Conservation (phyloP, 2,888 invertebrate species). For the Himalopsyche tibetana region DNA sequence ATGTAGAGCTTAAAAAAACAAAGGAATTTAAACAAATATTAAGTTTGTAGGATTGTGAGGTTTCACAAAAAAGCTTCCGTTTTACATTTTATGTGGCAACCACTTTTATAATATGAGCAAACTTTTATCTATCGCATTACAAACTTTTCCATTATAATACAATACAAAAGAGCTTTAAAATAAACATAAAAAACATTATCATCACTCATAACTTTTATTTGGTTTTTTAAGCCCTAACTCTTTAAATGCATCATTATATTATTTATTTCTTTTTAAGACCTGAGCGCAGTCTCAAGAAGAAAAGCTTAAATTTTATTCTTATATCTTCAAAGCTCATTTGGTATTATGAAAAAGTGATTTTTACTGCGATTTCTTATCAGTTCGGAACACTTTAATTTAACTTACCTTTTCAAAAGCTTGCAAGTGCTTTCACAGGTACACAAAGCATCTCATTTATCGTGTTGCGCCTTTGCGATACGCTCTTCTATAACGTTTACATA, state of each 20-base stretch:
- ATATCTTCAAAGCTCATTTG: conserved; percentile 33
- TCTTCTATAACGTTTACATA: background rate
- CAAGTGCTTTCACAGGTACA: background rate
- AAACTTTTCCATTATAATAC: conserved; percentile 17
- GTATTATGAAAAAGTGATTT: conserved; percentile 14
- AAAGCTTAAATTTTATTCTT: conserved; percentile 6
- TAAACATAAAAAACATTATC: conserved; percentile 14
- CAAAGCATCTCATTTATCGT: conserved; percentile 23
- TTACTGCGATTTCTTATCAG: conserved; percentile 34
- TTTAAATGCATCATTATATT: conserved; percentile 1
- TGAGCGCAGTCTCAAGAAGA: conserved; percentile 25
- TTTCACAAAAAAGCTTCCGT: conserved; percentile 19
- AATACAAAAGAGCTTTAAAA: conserved; percentile 4
- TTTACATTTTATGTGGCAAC: no score
- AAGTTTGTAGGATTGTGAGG: background rate
- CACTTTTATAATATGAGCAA: background rate
- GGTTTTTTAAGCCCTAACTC: background rate
- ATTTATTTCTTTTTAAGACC: conserved; percentile 23
- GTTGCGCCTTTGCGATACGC: background rate
- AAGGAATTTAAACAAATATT: no score
- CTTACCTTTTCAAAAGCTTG: background rate
- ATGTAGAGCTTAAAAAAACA: no score
- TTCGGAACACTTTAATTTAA: conserved; percentile 6
- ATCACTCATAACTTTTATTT: background rate
- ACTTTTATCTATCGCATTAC: background rate